phyloP scores from a whole-genome alignment of 2,888 invertebrate genomes.

The Tiphia femorata region DNA sequence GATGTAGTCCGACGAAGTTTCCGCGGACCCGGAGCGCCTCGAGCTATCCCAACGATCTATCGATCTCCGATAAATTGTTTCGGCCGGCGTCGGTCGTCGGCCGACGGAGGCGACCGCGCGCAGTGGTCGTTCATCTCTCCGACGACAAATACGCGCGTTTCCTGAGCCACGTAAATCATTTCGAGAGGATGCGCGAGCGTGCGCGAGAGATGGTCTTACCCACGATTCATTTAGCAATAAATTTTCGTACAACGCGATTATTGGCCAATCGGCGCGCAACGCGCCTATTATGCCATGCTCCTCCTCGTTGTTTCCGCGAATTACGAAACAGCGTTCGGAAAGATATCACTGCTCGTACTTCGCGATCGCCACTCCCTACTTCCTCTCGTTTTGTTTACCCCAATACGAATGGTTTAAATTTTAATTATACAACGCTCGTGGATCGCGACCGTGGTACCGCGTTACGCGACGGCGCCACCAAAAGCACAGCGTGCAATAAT shows the following conservation, averaged over 20 bases:
- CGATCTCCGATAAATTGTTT: constrained; percentile 46
- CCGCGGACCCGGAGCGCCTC: constrained; percentile 31
- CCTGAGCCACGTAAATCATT: constrained; percentile 25
- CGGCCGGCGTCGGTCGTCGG: constrained; percentile 17
- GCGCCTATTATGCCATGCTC: not conserved
- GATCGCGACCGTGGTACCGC: not conserved
- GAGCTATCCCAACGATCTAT: constrained; percentile 44
- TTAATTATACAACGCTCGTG: not conserved
- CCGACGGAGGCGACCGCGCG: too few species aligned
- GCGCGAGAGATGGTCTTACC: not conserved
- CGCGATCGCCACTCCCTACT: too few species aligned
- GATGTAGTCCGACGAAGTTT: constrained; percentile 28
- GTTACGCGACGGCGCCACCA: not conserved
- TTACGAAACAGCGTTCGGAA: not conserved
- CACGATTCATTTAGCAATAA: not conserved
- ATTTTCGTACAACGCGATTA: too few species aligned
- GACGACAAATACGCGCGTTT: constrained; percentile 45
- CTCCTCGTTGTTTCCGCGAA: not conserved
- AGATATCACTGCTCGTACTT: too few species aligned
- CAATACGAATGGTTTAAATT: not conserved
- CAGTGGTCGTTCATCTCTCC: constrained; percentile 33
- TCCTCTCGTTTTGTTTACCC: not conserved
- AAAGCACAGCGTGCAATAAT: not conserved
- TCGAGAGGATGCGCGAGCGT: not conserved
- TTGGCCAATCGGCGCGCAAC: not conserved